Evolutionary conservation across 2,113 vertebrate genomes (phyloP).

Genomic region (Callipepla californica): DNA sequence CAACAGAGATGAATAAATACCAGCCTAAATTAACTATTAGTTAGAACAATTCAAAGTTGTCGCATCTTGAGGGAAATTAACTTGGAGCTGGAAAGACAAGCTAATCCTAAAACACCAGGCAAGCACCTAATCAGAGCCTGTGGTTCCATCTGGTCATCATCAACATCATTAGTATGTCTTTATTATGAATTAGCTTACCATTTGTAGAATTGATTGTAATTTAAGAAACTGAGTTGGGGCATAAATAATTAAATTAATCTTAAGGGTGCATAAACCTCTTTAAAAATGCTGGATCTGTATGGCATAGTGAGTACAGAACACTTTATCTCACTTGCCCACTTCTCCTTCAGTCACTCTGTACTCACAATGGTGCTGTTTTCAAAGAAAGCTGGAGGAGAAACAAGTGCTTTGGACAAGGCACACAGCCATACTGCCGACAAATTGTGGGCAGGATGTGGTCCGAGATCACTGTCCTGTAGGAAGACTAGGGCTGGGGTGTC

Average conservation of each 20-base stretch:
- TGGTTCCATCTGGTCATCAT: conserved; percentile 10
- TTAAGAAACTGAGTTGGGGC: not conserved
- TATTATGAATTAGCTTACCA: conserved; percentile 67
- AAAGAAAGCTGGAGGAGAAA: not conserved
- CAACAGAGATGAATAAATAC: not conserved
- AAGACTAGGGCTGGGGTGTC: not conserved
- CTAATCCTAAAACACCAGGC: conserved; percentile 52
- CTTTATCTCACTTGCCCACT: not conserved
- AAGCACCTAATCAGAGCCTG: conserved; percentile 40
- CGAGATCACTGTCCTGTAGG: not conserved
- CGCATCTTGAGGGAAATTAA: conserved; percentile 11
- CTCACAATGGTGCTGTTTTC: not conserved
- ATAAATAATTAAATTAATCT: conserved; percentile 48
- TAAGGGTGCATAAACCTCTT: not conserved
- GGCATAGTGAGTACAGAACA: not conserved
- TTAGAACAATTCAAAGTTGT: not conserved
- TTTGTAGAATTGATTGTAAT: conserved; percentile 32
- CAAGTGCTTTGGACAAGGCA: not conserved
- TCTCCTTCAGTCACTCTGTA: not conserved
- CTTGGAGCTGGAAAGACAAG: conserved; percentile 31
- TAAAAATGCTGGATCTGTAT: not conserved
- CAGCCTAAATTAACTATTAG: conserved; percentile 13
- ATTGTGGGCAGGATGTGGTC: not conserved
- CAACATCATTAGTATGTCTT: conserved; percentile 65
- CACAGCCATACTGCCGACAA: not conserved